Evolutionary conservation across 2,113 vertebrate genomes (phyloP).

Genomic region (Elephas maximus): DNA sequence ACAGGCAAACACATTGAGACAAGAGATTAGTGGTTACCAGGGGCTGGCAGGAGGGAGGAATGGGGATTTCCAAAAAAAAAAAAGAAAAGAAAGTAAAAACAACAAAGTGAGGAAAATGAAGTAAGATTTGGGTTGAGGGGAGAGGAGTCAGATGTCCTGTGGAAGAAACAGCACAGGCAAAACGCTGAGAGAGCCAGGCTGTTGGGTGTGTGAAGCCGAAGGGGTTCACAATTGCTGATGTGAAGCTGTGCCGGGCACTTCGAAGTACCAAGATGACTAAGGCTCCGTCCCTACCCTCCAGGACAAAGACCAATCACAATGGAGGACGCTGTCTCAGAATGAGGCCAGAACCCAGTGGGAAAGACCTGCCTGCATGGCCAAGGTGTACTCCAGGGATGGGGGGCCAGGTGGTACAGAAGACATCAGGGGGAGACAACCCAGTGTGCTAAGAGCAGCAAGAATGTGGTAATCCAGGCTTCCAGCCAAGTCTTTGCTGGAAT

Average conservation of each 20-base stretch:
- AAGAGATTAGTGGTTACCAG: not conserved
- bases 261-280: not conserved
- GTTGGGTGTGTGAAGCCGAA: not conserved
- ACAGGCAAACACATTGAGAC: not conserved
- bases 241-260: not conserved
- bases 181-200: not conserved
- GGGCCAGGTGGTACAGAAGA: not conserved
- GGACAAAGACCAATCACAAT: not conserved
- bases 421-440: not conserved
- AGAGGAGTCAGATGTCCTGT: not conserved
- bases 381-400: not conserved
- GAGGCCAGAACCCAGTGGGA: not conserved
- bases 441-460: not conserved
- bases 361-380: not conserved
- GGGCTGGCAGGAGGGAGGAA: not conserved
- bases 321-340: not conserved
- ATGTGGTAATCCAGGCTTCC: not conserved
- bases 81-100: not conserved
- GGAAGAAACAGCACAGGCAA: not conserved
- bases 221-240: not conserved
- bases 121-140: not conserved
- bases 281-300: not conserved
- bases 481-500: not conserved
- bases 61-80: not conserved
- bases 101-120: not conserved